Evolutionary conservation across 2,113 vertebrate species (phyloP), one percentile per base, ranked within the genome.

Genomic region (Pipa parva): DNA sequence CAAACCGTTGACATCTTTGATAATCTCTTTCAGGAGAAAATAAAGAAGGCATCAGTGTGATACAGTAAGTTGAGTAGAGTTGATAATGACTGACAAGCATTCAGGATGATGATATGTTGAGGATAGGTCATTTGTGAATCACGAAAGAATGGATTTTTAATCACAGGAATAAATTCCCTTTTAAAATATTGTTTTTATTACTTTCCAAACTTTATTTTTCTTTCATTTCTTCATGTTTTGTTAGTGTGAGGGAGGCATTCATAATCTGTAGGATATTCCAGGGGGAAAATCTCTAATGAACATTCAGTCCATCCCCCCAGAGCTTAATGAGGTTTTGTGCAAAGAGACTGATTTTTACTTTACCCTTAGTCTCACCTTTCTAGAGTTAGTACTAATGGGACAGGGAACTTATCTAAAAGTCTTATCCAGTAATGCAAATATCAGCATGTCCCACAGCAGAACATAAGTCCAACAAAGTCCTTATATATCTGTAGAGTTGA

Each of bases 321-420:
- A 31, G 54, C 54, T 56, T 56, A 56, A 56, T 56, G 54, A 54
- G 52, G 56, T 46, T 22, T 54, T 65, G n/a, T 29, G 37, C 52
- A 56, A 39, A 65, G 18, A 2, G 57, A 46, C 51, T 46, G 3
- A 28, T 64, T 42, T 55, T 49, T 20, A 49, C 33, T 64, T 64
- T 64, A 50, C 25, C 52, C 37, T 64, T 55, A 52, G 7, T 52
- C 21, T 37, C 51, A 28, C 12, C 29, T 18, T 37, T 36, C 29
- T 15, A 25, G n/a, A 24, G 3, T 28, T 29, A 25, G 11, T 22
- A 17, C 36, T 46, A 24, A 65, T 7, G 26, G n/a, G 39, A 56
- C 29, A 36, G 22, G 24, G 12, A 5, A 21, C 37, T 63, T 51
- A 22, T 46, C 36, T 46, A 48, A 56, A 65, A 56, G 37, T 8